Evolutionary conservation across 2,113 vertebrate genomes (phyloP).

Genomic region (Nestor notabilis): DNA sequence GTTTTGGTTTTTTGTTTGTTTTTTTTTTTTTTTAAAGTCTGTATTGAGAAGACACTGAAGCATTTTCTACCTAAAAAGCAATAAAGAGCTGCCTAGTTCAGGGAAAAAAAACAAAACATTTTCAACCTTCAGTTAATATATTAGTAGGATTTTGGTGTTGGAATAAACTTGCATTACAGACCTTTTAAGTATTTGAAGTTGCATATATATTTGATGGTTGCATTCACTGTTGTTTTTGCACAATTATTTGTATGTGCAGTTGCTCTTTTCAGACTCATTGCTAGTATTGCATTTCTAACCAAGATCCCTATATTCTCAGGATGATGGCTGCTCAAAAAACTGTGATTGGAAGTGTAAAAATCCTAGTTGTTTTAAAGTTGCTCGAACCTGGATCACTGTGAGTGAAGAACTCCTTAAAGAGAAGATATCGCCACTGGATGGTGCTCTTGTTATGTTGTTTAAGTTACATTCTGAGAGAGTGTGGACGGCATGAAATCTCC

Average conservation of each 20-base stretch:
- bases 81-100: background rate
- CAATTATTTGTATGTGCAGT: background rate
- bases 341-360: background rate
- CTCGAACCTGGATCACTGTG: background rate
- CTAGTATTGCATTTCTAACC: background rate
- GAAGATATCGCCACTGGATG: slow-evolving; percentile 45
- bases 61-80: background rate
- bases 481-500: background rate
- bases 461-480: background rate
- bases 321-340: background rate
- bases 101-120: background rate
- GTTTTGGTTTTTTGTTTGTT: background rate
- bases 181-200: background rate
- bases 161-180: background rate
- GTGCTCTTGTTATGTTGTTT: slow-evolving; percentile 54
- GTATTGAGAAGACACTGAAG: background rate
- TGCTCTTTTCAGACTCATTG: background rate
- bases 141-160: background rate
- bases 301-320: rapidly evolving
- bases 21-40: background rate
- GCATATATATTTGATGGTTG: background rate
- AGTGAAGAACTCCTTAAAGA: background rate
- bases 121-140: background rate
- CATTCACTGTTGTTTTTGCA: background rate
- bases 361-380: background rate